A percentile compares a stretch with the other conserved stretches of the same genome.
Evolutionary conservation across 2,113 vertebrate species (phyloP).

Genomic region (Oryzias curvinotus): DNA sequence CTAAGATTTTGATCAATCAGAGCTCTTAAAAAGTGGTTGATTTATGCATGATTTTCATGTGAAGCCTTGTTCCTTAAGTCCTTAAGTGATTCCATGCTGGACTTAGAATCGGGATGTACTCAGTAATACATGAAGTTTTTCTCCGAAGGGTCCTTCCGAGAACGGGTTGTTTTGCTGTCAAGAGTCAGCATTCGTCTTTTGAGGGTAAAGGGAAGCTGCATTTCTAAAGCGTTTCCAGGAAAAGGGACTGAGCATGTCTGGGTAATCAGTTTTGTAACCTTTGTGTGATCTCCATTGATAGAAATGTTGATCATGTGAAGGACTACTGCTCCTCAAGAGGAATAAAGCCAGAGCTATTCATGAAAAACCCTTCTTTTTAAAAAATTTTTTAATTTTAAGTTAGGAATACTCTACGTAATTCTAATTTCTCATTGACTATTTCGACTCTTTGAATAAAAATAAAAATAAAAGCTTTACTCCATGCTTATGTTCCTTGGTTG

Average conservation of each 20-base stretch:
- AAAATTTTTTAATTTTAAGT: not conserved
- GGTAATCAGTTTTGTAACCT: not conserved
- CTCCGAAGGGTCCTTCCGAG: constrained; percentile 6
- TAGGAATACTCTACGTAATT: no score
- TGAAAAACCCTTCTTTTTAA: not conserved
- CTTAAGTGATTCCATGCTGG: not conserved
- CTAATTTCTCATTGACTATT: no score
- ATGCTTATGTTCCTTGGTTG: constrained; percentile 8
- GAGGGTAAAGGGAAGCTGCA: constrained; percentile 15
- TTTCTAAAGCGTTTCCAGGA: constrained; percentile 51
- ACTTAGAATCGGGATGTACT: no score
- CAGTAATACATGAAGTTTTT: not conserved
- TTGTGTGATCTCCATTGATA: not conserved
- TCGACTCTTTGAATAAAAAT: no score
- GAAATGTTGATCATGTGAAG: not conserved
- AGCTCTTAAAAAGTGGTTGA: no score
- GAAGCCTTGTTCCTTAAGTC: not conserved
- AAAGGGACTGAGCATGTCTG: not conserved
- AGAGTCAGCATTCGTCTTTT: not conserved
- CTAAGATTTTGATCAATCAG: no score
- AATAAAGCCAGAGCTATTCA: no score
- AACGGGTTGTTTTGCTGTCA: constrained; percentile 19
- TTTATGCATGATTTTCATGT: not conserved
- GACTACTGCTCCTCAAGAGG: no score
- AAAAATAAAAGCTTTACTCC: not conserved